These are phyloP conservation scores for Globia sparganii DNA, from an alignment of 2,888 invertebrate genomes.

Conservation along the genomic window DNA sequence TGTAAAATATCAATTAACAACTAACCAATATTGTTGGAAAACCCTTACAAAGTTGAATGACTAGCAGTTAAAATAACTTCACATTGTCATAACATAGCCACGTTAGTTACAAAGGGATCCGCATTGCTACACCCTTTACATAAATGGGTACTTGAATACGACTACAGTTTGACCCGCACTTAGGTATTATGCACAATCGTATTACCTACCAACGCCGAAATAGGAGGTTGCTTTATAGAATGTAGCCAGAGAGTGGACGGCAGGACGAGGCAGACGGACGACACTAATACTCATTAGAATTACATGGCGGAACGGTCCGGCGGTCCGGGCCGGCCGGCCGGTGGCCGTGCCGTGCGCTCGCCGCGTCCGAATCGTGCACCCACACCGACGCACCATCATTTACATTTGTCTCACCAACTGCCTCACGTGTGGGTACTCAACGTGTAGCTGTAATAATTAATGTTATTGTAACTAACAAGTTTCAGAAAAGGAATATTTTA, in stretches of 20 bases:
- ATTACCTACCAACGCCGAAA: conserved; percentile 73
- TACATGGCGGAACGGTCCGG: conserved; percentile 86
- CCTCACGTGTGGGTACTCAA: conserved; percentile 29
- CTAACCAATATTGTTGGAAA: background rate
- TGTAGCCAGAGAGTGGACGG: conserved; percentile 73
- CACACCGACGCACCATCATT: conserved; percentile 44
- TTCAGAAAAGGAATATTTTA: background rate
- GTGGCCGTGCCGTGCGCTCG: conserved; percentile 28
- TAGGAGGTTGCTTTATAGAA: conserved; percentile 73
- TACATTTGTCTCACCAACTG: conserved; percentile 59
- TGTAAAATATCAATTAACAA: background rate
- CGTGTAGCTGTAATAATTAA: conserved; percentile 35
- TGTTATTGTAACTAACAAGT: conserved; percentile 18
- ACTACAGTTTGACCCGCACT: conserved; percentile 66
- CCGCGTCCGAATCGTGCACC: conserved; percentile 49
- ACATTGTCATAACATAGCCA: conserved; percentile 36
- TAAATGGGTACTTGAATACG: conserved; percentile 60
- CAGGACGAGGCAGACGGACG: conserved; percentile 78
- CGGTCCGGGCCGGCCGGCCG: conserved; percentile 43
- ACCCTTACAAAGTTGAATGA: conserved; percentile 22
- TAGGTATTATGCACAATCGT: conserved; percentile 73
- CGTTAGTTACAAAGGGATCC: conserved; percentile 47
- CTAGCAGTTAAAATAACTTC: conserved; percentile 43
- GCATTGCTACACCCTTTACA: conserved; percentile 47
- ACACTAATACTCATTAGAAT: conserved; percentile 90